Evolutionary conservation across 23 tunicate genomes (phyloP), one percentile per base, ranked within the genome.

Genomic region (Styela clava): DNA sequence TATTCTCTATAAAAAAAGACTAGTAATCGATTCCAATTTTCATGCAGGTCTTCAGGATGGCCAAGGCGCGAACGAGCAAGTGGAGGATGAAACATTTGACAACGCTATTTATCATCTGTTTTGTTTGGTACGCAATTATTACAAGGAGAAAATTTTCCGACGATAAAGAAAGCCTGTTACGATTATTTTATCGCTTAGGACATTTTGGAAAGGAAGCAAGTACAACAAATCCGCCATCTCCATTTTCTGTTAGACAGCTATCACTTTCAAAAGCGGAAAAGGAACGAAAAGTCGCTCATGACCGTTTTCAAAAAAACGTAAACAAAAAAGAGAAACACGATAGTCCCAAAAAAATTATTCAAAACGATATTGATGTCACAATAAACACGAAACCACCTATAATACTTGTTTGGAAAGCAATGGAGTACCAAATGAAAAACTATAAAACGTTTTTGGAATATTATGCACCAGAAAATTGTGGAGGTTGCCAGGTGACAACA

Each of bases 331-430:
- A n/a, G n/a, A n/a, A n/a, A n/a, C n/a, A n/a, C n/a, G n/a, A n/a
- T n/a, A n/a, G n/a, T n/a, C n/a, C n/a, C n/a, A n/a, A n/a, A n/a
- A n/a, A n/a, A n/a, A n/a, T n/a, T n/a, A n/a, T n/a, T n/a, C n/a
- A n/a, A 44, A 44, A 44, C 9, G 12, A 44, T 44, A 12, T 44
- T 44, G 56, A 44, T 44, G 56, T 44, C 7, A 12, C 12, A 12
- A 44, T 5, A 44, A 44, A 12, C 12, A 44, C 56, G 7, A 7
- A 12, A 44, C 56, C 56, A 27, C 88, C 87, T 27, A 73, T 89
- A 2, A 61, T 89, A n/a, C 52, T 89, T 23, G 84, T 89, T 23
- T 89, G 94, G 94, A 86, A 83, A 83, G 85, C 94, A 24, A 87
- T 83, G 25, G 85, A 79, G 20, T 85, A 74, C 26, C 71, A 68